Evolutionary conservation across 2,113 vertebrate genomes (phyloP).

Genomic region (Callaeas wilsoni): DNA sequence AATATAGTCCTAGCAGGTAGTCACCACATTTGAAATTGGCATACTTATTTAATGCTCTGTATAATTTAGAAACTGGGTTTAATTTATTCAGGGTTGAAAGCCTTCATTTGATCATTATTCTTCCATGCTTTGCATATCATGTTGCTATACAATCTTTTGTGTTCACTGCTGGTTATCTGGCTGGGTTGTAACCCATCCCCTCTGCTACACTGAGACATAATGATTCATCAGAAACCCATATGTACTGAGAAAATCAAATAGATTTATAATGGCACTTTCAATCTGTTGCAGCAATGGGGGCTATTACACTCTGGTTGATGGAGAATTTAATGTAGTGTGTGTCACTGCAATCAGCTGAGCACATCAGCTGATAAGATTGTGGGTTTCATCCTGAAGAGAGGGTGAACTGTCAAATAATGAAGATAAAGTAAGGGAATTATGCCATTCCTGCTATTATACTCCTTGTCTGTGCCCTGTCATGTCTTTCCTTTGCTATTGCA

Average conservation of each 20-base stretch:
- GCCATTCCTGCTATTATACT: not conserved
- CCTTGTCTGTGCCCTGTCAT: not conserved
- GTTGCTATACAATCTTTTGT: not conserved
- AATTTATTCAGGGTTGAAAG: not conserved
- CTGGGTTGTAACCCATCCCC: not conserved
- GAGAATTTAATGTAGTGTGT: constrained; percentile 15
- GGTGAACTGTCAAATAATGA: constrained; percentile 10
- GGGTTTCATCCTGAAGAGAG: not conserved
- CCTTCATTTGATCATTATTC: not conserved
- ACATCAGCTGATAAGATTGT: not conserved
- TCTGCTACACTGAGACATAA: not conserved
- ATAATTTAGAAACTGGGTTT: not conserved
- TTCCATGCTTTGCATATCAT: not conserved
- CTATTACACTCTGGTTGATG: not conserved
- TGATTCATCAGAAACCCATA: not conserved
- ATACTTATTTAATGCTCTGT: not conserved
- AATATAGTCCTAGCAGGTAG: not conserved
- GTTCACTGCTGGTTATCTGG: not conserved
- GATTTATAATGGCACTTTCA: constrained; percentile 5
- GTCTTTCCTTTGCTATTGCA: not conserved
- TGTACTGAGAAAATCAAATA: not conserved
- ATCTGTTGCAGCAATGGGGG: not conserved
- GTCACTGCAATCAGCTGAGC: not conserved
- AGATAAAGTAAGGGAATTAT: not conserved
- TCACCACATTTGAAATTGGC: not conserved